Conservation (phyloP, 2,797 vertebrate species). For the Alca torda region DNA sequence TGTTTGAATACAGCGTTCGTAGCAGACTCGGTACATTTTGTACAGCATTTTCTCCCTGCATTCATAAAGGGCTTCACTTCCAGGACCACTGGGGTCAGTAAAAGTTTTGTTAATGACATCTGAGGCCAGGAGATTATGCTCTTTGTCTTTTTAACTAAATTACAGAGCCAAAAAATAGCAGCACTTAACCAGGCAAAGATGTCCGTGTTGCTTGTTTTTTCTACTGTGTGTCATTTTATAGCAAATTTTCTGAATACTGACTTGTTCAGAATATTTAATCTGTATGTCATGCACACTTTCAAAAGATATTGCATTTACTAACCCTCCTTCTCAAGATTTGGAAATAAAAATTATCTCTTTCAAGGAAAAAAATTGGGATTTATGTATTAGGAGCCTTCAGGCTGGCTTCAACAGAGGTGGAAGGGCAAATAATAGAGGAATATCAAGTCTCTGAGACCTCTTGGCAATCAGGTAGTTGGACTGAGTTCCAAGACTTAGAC, state of each 20-base stretch:
- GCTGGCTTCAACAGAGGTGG: background rate
- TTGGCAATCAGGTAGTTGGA: background rate
- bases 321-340: background rate
- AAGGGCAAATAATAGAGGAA: background rate
- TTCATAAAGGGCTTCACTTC: background rate
- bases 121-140: background rate
- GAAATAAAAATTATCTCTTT: background rate
- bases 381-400: background rate
- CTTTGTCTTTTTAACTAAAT: background rate
- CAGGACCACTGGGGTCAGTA: background rate
- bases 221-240: background rate
- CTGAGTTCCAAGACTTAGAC: background rate
- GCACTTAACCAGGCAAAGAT: background rate
- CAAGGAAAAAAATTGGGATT: background rate
- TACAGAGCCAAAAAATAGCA: background rate
- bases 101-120: background rate
- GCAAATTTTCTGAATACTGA: background rate
- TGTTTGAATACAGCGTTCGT: background rate
- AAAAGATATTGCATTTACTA: background rate
- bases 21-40: background rate
- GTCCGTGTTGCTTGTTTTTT: background rate
- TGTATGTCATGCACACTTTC: background rate
- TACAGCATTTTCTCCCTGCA: background rate
- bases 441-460: background rate
- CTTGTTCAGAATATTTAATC: background rate